Evolutionary conservation across 1,140 invertebrate genomes (phyloP).

Genomic region (Semibalanus balanoides): DNA sequence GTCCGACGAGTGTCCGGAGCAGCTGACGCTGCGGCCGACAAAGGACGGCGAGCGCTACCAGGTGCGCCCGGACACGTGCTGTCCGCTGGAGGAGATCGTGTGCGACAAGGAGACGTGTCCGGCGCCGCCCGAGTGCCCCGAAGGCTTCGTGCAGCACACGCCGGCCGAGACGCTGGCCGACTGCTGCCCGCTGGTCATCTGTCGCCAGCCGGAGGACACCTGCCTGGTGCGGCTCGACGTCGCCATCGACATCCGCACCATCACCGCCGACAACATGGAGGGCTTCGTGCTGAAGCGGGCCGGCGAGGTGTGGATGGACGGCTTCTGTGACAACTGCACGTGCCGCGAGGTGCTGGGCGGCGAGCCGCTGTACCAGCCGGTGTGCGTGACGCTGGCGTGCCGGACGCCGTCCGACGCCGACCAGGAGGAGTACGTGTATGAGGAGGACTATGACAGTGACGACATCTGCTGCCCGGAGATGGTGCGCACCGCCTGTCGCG

Average conservation of each 20-base stretch:
- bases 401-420: constrained; percentile 11
- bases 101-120: not conserved
- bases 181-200: not conserved
- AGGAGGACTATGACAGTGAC: constrained; percentile 33
- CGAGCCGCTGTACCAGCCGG: constrained; percentile 25
- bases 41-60: not conserved
- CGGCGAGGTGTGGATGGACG: constrained; percentile 49
- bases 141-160: not conserved
- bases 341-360: constrained; percentile 31
- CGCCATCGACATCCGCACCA: not conserved
- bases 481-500: constrained; percentile 42
- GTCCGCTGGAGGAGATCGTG: not conserved
- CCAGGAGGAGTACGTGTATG: constrained; percentile 14
- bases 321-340: constrained; percentile 45
- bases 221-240: constrained; percentile 1
- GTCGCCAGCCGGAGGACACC: constrained; percentile 1
- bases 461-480: constrained; percentile 45
- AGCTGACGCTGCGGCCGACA: not conserved
- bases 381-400: constrained; percentile 33
- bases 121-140: not conserved
- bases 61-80: not conserved
- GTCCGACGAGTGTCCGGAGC: constrained; percentile 41
- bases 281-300: constrained; percentile 16
- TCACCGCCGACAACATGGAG: not conserved
- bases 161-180: constrained; percentile 4